Conservation (phyloP, 1,140 invertebrate genomes). For the Ptiloglossa arizonensis region DNA sequence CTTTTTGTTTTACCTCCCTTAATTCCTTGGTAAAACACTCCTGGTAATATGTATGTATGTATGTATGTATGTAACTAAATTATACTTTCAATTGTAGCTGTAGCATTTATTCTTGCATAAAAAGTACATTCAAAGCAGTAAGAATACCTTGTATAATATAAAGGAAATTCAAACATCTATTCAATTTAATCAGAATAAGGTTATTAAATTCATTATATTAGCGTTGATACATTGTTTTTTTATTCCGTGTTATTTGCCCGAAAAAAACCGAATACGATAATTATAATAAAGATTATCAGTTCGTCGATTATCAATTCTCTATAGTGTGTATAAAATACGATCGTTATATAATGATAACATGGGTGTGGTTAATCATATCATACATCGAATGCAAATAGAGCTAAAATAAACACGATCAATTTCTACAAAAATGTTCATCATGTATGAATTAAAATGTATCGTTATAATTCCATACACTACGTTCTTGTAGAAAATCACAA, state of each 20-base stretch:
- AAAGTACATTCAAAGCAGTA: too few relatives aligned
- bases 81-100: too few relatives aligned
- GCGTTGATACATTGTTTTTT: too few relatives aligned
- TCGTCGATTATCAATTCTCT: not conserved
- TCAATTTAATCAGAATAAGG: too few relatives aligned
- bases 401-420: not conserved
- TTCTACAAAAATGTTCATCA: not conserved
- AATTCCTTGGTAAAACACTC: not conserved
- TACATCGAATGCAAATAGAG: not conserved
- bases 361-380: not conserved
- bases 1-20: not conserved
- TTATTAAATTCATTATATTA: too few relatives aligned
- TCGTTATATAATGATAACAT: not conserved
- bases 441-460: not conserved
- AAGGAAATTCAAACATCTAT: too few relatives aligned
- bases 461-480: not conserved
- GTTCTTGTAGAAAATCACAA: slow-evolving; percentile 35
- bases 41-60: too few relatives aligned
- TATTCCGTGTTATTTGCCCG: too few relatives aligned
- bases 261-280: not conserved
- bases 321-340: not conserved
- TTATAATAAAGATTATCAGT: not conserved
- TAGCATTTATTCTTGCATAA: too few relatives aligned
- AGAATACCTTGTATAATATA: too few relatives aligned
- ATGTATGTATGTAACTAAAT: too few relatives aligned